Evolutionary conservation across 2,888 invertebrate species (phyloP), one percentile per base, ranked within the genome.

Genomic region (Amitus sp.): DNA sequence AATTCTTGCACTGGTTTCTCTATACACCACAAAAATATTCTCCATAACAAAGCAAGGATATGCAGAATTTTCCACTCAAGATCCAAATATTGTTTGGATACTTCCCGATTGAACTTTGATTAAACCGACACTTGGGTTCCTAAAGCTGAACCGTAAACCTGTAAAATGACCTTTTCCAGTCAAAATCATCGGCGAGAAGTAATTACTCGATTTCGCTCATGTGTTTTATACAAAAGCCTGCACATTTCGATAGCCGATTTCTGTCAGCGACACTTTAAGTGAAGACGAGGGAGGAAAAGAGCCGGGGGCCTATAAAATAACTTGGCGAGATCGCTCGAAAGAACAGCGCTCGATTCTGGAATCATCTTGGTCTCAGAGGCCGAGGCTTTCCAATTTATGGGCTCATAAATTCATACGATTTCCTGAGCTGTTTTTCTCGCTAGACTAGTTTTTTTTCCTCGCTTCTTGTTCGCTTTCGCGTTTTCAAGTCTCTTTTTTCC

Each of bases 401-500:
- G 64, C 63, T 69, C 77, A 78, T 80, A 80, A 80, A 80, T 80
- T 78, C 77, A 77, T 76, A 73, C 73, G 73, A 76, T 74, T 76
- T 72, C 71, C 69, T 69, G 66, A 70, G 68, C 67, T 65, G 69
- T 73, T 75, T 78, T 74, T 71, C 71, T 74, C 69, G 39, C 42
- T 43, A 28, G 34, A 43, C 20, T 15, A 19, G 9, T 48, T 59
- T 23, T 40, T 40, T 27, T 18, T 34, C 43, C 45, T 13, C 53
- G 49, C 50, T 40, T 57, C 48, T 30, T 12, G 4, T 37, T 47
- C 18, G 20, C 43, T 47, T 33, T 46, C 62, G 45, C 48, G 19
- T 34, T 33, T 15, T 37, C 48, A 18, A 27, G 3, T 37, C 33
- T 33, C 39, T 51, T 43, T 17, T 47, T 34, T 55, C 61, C 55